Evolutionary conservation across 1,140 invertebrate genomes (phyloP).

Genomic region (Caenorhabditis brenneri): DNA sequence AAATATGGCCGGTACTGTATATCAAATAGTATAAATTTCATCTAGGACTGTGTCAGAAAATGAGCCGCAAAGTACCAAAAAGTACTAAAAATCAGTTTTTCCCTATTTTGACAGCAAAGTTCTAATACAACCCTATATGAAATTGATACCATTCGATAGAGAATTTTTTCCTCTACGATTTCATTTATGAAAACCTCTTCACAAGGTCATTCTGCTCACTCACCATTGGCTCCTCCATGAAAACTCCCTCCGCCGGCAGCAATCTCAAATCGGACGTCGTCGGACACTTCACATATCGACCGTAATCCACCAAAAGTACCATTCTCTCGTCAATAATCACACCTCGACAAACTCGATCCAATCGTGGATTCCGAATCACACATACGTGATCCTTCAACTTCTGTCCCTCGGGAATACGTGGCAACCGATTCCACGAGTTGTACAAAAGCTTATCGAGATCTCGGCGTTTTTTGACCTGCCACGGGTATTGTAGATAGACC

Average conservation of each 20-base stretch:
- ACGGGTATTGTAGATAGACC: constrained; percentile 6
- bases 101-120: not conserved
- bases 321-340: not conserved
- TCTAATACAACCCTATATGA: too few species aligned
- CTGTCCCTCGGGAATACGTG: not conserved
- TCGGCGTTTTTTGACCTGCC: not conserved
- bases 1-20: too few species aligned
- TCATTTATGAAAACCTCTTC: not conserved
- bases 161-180: too few species aligned
- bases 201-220: not conserved
- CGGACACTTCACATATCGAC: constrained; percentile 1
- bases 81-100: not conserved
- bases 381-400: not conserved
- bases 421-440: not conserved
- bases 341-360: not conserved
- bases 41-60: too few species aligned
- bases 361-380: not conserved
- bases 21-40: too few species aligned
- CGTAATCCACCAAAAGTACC: constrained; percentile 38
- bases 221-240: not conserved
- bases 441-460: not conserved
- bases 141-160: too few species aligned
- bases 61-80: too few species aligned
- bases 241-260: not conserved
- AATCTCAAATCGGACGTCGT: not conserved